Conservation (phyloP, 2,888 invertebrate genomes). For the Drosophila helvetica region DNA sequence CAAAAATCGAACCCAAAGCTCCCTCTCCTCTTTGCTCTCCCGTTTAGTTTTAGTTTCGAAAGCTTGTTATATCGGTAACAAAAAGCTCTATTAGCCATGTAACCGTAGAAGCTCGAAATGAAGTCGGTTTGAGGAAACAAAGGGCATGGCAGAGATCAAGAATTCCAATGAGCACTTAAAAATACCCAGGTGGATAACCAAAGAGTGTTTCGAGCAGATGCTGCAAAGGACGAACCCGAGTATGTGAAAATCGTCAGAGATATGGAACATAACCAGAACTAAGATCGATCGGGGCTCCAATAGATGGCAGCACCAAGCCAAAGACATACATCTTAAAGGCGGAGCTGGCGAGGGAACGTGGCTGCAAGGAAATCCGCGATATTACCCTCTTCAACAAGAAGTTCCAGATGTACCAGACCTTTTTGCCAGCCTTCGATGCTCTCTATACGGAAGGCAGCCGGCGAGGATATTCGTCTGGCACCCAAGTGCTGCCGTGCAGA, state of each 20-base stretch:
- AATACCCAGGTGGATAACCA: constrained; percentile 74
- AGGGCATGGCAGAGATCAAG: constrained; percentile 22
- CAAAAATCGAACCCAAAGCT: background rate
- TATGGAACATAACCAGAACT: background rate
- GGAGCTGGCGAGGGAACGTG: constrained; percentile 63
- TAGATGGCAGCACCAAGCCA: constrained; percentile 62
- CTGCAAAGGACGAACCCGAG: constrained; percentile 67
- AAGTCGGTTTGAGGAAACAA: background rate
- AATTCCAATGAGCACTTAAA: constrained; percentile 70
- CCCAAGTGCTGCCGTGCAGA: constrained; percentile 74
- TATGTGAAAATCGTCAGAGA: constrained; percentile 51
- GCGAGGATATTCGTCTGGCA: constrained; percentile 67
- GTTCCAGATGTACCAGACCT: constrained; percentile 72
- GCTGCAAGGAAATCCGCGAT: constrained; percentile 55
- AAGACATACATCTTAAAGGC: constrained; percentile 78
- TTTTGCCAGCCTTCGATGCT: constrained; percentile 76
- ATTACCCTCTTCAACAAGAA: constrained; percentile 79
- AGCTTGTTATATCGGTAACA: too few species aligned
- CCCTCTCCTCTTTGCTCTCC: background rate
- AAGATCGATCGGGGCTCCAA: background rate
- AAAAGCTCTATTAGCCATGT: background rate
- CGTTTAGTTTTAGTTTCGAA: too few species aligned
- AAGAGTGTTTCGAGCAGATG: constrained; percentile 61
- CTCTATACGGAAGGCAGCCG: constrained; percentile 72
- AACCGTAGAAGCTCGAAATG: too few species aligned